Evolutionary conservation across 2,888 invertebrate genomes (phyloP).

Genomic region (Omphaloscelis lunosa): DNA sequence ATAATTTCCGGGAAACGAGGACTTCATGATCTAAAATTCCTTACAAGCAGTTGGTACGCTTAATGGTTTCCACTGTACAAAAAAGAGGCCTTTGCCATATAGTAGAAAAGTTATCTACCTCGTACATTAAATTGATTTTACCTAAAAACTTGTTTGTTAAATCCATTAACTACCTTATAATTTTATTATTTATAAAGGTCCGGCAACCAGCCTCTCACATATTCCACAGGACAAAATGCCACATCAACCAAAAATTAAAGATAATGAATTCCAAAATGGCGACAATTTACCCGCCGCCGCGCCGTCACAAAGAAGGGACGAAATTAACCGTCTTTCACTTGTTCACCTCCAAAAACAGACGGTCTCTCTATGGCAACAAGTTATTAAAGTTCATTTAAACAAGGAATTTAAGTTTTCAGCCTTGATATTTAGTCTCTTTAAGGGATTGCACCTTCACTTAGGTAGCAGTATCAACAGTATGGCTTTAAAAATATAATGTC

Average conservation of each 20-base stretch:
- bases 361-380: conserved; percentile 27
- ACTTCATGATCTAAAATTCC: neutral
- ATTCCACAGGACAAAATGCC: neutral
- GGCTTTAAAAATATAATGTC: neutral
- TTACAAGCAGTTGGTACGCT: neutral
- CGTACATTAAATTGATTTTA: neutral
- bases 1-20: neutral
- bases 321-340: conserved; percentile 29
- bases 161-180: conserved; percentile 11
- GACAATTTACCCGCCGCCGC: conserved; percentile 3
- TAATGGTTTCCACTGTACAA: no score
- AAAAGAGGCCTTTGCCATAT: neutral
- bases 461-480: neutral
- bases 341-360: conserved; percentile 54
- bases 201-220: neutral
- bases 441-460: conserved; percentile 39
- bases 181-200: conserved; percentile 12
- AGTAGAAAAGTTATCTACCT: neutral
- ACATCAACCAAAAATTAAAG: conserved; percentile 3
- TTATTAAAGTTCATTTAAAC: conserved; percentile 44
- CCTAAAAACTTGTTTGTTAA: neutral
- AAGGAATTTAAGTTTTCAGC: conserved; percentile 45
- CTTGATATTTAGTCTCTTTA: conserved; percentile 56
- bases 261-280: conserved; percentile 20
- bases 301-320: conserved; percentile 3